Evolutionary conservation across 1,140 invertebrate genomes (phyloP).

Genomic region (Bombus consobrinus): DNA sequence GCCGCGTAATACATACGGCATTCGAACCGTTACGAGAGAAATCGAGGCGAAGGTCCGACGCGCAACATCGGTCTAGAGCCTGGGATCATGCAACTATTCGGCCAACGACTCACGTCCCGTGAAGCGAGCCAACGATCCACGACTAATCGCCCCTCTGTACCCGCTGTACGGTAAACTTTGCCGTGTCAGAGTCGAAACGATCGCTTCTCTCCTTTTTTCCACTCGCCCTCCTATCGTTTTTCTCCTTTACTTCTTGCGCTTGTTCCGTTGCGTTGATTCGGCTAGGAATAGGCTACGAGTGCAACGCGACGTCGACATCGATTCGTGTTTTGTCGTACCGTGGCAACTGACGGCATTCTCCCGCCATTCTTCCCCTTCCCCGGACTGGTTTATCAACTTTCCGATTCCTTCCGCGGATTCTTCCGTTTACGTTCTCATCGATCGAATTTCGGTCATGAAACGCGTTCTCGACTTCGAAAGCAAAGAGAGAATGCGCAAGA

Average conservation of each 20-base stretch:
- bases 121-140: conserved; percentile 46
- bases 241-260: too few relatives aligned
- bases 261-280: not conserved
- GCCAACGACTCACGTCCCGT: conserved; percentile 26
- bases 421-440: not conserved
- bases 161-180: not conserved
- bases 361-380: conserved; percentile 20
- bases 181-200: not conserved
- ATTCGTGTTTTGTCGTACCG: not conserved
- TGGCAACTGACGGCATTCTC: not conserved
- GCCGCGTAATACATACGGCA: conserved; percentile 17
- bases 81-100: conserved; percentile 11
- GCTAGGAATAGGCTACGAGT: not conserved
- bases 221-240: not conserved
- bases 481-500: conserved; percentile 14
- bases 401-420: conserved; percentile 3
- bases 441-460: conserved; percentile 67
- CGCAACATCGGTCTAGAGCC: not conserved
- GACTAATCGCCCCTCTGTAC: conserved; percentile 35
- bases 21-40: conserved; percentile 57
- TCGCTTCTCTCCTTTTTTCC: not conserved
- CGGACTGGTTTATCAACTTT: not conserved
- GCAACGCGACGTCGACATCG: not conserved
- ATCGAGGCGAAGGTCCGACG: not conserved
- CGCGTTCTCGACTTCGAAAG: conserved; percentile 24